phyloP scores from a whole-genome alignment of 2,113 vertebrate genomes.

The Leiothrix lutea region DNA sequence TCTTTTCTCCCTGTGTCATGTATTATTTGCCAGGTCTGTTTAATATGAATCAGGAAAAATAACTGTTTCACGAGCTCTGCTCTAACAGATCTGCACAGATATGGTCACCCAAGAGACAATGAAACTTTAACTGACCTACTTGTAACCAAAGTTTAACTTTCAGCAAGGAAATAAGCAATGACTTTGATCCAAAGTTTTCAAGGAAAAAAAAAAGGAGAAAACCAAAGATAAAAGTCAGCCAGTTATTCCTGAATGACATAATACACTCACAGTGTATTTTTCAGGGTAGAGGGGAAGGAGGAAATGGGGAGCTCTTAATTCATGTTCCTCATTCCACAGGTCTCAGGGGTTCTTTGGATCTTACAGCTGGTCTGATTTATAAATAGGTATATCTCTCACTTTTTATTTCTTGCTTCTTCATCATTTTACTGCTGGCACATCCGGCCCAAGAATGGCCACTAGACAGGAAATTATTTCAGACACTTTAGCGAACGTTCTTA shows the following conservation, averaged over 20 bases:
- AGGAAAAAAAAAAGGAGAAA: conserved; percentile 31
- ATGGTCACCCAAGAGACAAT: conserved; percentile 1
- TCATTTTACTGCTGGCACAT: conserved; percentile 5
- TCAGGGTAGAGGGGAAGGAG: not conserved
- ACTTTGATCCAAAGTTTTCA: conserved; percentile 44
- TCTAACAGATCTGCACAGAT: conserved; percentile 34
- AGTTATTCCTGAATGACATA: conserved; percentile 34
- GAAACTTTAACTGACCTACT: conserved; percentile 55
- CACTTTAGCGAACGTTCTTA: not conserved
- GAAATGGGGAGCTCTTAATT: conserved; percentile 22
- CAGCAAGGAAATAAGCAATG: conserved; percentile 36
- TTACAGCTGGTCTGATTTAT: conserved; percentile 25
- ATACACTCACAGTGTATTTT: conserved; percentile 25
- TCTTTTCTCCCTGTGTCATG: not conserved
- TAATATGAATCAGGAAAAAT: conserved; percentile 13
- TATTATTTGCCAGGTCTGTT: conserved; percentile 22
- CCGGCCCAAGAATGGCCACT: not conserved
- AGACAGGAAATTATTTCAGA: not conserved
- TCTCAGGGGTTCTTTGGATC: conserved; percentile 7
- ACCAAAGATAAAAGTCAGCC: conserved; percentile 39
- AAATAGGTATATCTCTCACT: conserved; percentile 8
- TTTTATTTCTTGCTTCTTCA: not conserved
- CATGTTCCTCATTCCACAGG: not conserved
- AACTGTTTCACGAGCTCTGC: not conserved
- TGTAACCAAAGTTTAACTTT: conserved; percentile 50